Evolutionary conservation across 2,113 vertebrate genomes (phyloP), one percentile per base, ranked within the genome.

Genomic region (Siniperca chuatsi): DNA sequence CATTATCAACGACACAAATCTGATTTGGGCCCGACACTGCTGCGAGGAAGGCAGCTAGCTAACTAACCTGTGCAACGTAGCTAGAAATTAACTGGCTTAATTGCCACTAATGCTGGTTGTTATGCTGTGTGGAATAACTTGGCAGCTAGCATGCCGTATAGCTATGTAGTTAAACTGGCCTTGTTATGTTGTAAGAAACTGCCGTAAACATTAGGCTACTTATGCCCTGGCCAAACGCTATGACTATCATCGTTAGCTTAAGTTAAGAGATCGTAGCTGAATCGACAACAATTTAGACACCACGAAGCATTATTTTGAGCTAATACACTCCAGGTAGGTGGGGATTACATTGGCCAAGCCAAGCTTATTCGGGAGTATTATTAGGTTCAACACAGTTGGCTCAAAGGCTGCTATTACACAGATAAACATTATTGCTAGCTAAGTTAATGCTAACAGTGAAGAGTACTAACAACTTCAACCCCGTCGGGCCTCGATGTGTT

Each of bases 1-100:
- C 72, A 74, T 71, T 91, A 91, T 87, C 91, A 89, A 74, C 90
- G 90, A 91, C 91, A 90, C 80, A 82, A 35, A 83, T 91, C 91
- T 82, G 88, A 89, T 72, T 10, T n/a, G 88, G 92, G 93, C 92
- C 92, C 86, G 66, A 89, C 21, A 71, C 79, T 80, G 78, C 88
- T 90, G 83, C 68, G 70, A 87, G 77, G 55, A 81, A 83, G 54
- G 52, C 72, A 80, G 78, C 86, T 81, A 86, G 86, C 85, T 77
- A 40, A 81, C 65, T 18, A 68, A 83, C 72, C 44, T 25, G 25
- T 60, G 44, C 64, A 75, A 35, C 83, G 65, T 54, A 89, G 78
- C 73, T 69, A 1, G 20, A 66, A 15, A 71, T 66, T 72, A 78
- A 76, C 46, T 5, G 42, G 46, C 29, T 62, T 62, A 75, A 68